Conservation (phyloP, 2,888 invertebrate species). For the Nomada fabriciana region DNA sequence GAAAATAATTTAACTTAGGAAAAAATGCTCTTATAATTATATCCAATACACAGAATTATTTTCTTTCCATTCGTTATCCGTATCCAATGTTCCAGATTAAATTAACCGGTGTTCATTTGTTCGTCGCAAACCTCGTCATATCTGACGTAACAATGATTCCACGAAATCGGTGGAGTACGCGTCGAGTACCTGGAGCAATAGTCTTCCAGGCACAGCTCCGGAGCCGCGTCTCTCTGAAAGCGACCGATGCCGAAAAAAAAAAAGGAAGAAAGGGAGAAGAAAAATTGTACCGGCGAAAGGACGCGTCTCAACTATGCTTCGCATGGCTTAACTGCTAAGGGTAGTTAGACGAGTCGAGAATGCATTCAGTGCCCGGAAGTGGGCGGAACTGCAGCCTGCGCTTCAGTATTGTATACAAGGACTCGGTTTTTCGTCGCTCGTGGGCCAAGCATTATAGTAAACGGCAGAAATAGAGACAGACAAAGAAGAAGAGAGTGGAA, state of each 20-base stretch:
- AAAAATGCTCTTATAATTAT: no score
- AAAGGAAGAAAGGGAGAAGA: slow-evolving; percentile 50
- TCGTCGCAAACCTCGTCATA: not conserved
- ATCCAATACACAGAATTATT: no score
- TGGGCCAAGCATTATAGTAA: slow-evolving; percentile 67
- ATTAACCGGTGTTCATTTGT: not conserved
- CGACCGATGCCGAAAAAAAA: slow-evolving; percentile 37
- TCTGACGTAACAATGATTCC: slow-evolving; percentile 21
- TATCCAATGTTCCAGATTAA: not conserved
- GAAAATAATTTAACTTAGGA: no score
- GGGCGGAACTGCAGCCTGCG: slow-evolving; percentile 83
- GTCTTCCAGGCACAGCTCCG: slow-evolving; percentile 4
- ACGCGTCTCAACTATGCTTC: slow-evolving; percentile 79
- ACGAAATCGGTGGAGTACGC: slow-evolving; percentile 50
- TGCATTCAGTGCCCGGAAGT: slow-evolving; percentile 84
- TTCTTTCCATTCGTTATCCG: no score
- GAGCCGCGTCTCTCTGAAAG: slow-evolving; percentile 64
- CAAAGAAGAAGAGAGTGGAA: slow-evolving; percentile 54
- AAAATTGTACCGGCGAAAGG: slow-evolving; percentile 76
- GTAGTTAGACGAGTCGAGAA: slow-evolving; percentile 82
- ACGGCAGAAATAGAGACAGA: slow-evolving; percentile 58
- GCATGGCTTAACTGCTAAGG: slow-evolving; percentile 81
- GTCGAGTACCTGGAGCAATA: slow-evolving; percentile 47
- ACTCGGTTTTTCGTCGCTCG: slow-evolving; percentile 75
- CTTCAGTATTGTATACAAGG: slow-evolving; percentile 79